Evolutionary conservation across 2,888 invertebrate species (phyloP).

Genomic region (Athripsodes cinereus): DNA sequence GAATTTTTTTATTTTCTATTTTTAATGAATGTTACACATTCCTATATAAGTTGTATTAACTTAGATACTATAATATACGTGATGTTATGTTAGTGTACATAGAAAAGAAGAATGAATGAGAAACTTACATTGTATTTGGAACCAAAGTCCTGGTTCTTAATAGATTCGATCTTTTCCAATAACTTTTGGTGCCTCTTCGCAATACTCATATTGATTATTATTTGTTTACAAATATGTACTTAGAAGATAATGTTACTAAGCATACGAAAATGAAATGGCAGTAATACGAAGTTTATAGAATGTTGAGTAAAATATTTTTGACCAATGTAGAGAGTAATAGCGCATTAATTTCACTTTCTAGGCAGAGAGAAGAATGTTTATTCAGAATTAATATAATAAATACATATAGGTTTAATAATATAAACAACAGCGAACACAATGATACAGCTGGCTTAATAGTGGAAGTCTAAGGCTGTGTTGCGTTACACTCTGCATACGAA

Average conservation of each 20-base stretch:
- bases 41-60: no score
- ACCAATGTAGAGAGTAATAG: neutral
- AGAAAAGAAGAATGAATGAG: no score
- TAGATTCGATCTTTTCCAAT: constrained; percentile 44
- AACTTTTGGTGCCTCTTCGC: constrained; percentile 45
- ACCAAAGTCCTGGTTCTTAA: constrained; percentile 45
- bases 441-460: neutral
- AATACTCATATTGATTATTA: constrained; percentile 40
- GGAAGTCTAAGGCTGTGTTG: no score
- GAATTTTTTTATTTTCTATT: no score
- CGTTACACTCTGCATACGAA: no score
- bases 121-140: constrained; percentile 33
- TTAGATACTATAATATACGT: no score
- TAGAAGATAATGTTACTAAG: neutral
- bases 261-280: neutral
- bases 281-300: neutral
- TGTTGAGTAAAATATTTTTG: constrained; percentile 1
- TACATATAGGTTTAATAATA: neutral
- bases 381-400: neutral
- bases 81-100: no score
- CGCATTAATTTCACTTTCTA: constrained; percentile 16
- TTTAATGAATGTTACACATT: no score
- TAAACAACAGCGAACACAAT: neutral
- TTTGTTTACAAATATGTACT: neutral
- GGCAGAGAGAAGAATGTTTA: neutral